These are phyloP conservation scores for Glyphotaelius pellucidus DNA, from an alignment of 2,888 invertebrate species.

Conservation along the genomic window DNA sequence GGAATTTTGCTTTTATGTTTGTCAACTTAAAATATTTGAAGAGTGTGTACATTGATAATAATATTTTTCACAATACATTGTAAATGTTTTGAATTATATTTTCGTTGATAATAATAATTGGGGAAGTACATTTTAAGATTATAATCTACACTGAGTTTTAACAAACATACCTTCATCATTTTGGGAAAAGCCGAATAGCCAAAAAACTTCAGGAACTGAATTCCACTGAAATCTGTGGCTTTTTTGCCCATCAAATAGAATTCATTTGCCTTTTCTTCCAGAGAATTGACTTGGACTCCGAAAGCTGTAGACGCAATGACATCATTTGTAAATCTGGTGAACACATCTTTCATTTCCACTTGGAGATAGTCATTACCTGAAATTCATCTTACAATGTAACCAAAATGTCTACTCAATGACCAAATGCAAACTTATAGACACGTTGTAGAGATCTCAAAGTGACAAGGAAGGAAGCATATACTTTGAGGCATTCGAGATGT, in stretches of 20 bases:
- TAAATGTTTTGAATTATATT: background rate
- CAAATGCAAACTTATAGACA: too few species aligned
- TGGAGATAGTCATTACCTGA: constrained; percentile 67
- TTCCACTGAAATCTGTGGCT: constrained; percentile 63
- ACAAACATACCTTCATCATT: constrained; percentile 61
- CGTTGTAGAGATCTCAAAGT: too few species aligned
- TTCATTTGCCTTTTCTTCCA: constrained; percentile 76
- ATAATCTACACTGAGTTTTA: background rate
- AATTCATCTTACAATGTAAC: background rate
- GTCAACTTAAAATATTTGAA: background rate
- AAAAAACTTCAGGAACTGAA: constrained; percentile 64
- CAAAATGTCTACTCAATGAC: too few species aligned
- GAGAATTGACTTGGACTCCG: constrained; percentile 77
- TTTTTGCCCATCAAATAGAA: constrained; percentile 73
- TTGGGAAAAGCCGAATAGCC: constrained; percentile 60
- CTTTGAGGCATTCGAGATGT: too few species aligned
- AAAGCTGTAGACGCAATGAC: constrained; percentile 79
- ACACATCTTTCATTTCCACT: constrained; percentile 74
- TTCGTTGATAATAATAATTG: background rate
- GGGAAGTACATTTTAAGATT: background rate
- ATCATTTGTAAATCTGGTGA: constrained; percentile 78
- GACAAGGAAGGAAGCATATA: too few species aligned
- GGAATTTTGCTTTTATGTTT: background rate
- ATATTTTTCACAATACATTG: background rate
- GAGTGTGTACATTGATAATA: background rate